Evolutionary conservation across 2,888 invertebrate genomes (phyloP), one percentile per base, ranked within the genome.

Genomic region (Eupithecia dodoneata): DNA sequence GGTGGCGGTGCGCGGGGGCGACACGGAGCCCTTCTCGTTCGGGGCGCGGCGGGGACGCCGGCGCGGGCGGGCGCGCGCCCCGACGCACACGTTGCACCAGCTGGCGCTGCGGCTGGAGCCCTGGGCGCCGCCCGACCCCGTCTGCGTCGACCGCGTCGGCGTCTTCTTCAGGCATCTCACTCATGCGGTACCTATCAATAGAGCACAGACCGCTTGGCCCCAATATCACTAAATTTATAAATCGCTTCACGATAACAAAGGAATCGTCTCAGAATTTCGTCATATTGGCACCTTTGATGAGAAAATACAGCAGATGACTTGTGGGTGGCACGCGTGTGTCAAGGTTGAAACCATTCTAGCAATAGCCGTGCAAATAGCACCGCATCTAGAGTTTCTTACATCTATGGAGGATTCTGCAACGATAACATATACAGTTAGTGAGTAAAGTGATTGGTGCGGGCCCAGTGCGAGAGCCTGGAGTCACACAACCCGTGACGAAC

Each of bases 141-240:
- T 99, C 18, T 98, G 99, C 10, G 98, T 99, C 0, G 99, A 99
- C 92, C 97, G 98, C 90, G 99, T 99, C 42, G 99, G 99, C 3
- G 96, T 98, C 67, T 99, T 97, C 94, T 99, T 99, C 89, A 94
- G 98, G n/a, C 96, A 89, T 6, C 84, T 94, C 78, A 90, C 91
- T 75, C 93, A 94, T 55, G 80, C 85, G 81, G 94, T 93, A 59
- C 76, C 76, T 63, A 59, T n/a, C 41, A 49, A 41, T 47, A 72
- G 45, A 67, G n/a, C n/a, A 52, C 6, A 13, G 15, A 1, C 15
- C 13, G 52, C 45, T 7, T 45, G 4, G 52, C 5, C n/a, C 13
- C 13, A 4, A 49, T 4, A 13, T 6, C 2, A 52, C 4, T 52
- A 3, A 13, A 49, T 15, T 5, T 5, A 15, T 52, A 2, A 30